These are phyloP conservation scores for Andinoacara biseriatus DNA, from an alignment of 2,113 vertebrate genomes.

Conservation along the genomic window DNA sequence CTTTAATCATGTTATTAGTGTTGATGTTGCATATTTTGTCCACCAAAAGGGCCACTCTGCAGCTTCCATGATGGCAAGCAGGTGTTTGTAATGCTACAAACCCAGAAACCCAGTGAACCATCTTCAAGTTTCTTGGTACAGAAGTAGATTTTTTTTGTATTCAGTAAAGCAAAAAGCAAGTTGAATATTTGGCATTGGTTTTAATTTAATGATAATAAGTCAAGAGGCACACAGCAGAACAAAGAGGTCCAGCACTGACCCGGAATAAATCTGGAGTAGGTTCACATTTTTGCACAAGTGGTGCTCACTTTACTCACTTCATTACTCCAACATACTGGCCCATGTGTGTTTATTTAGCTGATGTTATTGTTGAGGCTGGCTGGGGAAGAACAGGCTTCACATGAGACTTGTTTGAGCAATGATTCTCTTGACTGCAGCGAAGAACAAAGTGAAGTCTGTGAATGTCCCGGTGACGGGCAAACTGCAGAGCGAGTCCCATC, in stretches of 20 bases:
- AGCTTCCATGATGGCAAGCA: background rate
- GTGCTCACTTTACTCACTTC: no score
- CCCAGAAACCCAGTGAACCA: background rate
- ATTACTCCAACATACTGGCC: background rate
- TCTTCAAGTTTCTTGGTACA: no score
- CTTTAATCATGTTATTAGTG: background rate
- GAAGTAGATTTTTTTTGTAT: no score
- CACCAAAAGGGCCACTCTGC: background rate
- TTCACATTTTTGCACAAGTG: background rate
- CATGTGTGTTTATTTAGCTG: background rate
- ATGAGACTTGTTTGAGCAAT: background rate
- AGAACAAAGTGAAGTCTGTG: constrained; percentile 67
- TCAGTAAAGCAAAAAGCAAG: no score
- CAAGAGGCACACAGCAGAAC: no score
- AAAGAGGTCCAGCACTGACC: no score
- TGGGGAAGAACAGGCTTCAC: background rate
- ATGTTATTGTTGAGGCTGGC: background rate
- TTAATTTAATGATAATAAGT: no score
- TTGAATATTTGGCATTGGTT: no score
- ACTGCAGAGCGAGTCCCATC: constrained; percentile 25
- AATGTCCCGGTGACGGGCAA: constrained; percentile 28
- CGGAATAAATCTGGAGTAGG: background rate
- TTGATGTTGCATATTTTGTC: background rate
- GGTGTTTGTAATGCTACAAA: background rate
- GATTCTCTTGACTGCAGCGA: constrained; percentile 66